Evolutionary conservation across 23 tunicate species (phyloP).

Genomic region (Trididemnum clinides): DNA sequence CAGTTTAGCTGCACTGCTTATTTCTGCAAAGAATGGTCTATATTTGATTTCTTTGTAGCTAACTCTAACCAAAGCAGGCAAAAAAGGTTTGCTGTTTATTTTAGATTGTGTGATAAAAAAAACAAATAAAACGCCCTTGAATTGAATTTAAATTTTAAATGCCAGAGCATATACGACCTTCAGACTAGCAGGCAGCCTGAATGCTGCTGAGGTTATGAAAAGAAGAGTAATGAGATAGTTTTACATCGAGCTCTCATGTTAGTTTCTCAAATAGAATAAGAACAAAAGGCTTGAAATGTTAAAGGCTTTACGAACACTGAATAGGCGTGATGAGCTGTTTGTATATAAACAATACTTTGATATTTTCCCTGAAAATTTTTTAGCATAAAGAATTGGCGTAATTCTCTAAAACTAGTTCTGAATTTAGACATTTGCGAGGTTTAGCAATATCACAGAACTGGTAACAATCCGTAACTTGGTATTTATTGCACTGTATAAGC

Average conservation of each 20-base stretch:
- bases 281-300: not conserved
- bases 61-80: no score
- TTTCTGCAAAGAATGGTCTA: no score
- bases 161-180: not conserved
- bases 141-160: conserved; percentile 2
- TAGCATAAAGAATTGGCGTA: no score
- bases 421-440: no score
- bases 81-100: no score
- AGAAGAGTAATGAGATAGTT: not conserved
- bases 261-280: not conserved
- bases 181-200: not conserved
- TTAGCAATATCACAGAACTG: no score
- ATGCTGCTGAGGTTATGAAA: not conserved
- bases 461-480: no score
- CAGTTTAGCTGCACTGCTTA: no score
- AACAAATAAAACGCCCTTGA: conserved; percentile 22
- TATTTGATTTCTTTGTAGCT: no score
- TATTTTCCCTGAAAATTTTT: no score
- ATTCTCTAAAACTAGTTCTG: no score
- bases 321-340: not conserved
- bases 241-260: not conserved
- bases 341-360: conserved; percentile 2
- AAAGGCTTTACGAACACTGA: not conserved
- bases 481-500: no score
- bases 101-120: not conserved